phyloP scores from a whole-genome alignment of 2,888 invertebrate species.

The Matsumyia berberina region DNA sequence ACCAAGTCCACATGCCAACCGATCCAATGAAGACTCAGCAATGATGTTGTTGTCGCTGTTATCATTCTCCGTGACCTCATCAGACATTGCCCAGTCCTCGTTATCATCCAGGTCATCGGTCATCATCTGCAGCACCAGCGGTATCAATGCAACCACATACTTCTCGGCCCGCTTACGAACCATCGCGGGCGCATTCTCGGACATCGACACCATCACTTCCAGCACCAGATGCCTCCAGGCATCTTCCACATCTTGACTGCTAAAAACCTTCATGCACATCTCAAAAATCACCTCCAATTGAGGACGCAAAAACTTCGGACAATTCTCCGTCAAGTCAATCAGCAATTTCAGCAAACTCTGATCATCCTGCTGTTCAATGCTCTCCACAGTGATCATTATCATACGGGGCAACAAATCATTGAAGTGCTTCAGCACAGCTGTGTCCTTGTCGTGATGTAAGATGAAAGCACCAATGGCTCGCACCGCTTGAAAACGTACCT shows the following conservation, averaged over 20 bases:
- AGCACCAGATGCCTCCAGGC: slow-evolving; percentile 95
- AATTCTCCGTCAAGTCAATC: slow-evolving; percentile 96
- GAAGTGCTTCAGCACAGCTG: slow-evolving; percentile 94
- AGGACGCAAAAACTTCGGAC: slow-evolving; percentile 95
- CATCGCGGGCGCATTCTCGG: slow-evolving; percentile 98
- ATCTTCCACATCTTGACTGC: slow-evolving; percentile 89
- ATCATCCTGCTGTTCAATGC: slow-evolving; percentile 93
- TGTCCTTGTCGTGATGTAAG: slow-evolving; percentile 93
- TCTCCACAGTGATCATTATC: slow-evolving; percentile 90
- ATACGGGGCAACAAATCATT: slow-evolving; percentile 92
- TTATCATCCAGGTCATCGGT: slow-evolving; percentile 97
- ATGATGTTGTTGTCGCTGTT: slow-evolving; percentile 97
- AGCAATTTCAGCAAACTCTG: slow-evolving; percentile 96
- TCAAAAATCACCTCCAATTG: slow-evolving; percentile 94
- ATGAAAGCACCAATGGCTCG: slow-evolving; percentile 95
- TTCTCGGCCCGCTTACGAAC: slow-evolving; percentile 95
- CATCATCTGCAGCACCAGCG: slow-evolving; percentile 96
- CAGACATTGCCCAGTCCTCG: slow-evolving; percentile 93
- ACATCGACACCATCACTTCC: slow-evolving; percentile 91
- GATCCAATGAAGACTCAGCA: slow-evolving; percentile 98
- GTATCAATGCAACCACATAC: slow-evolving; percentile 92
- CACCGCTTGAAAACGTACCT: slow-evolving; percentile 92
- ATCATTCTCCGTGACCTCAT: slow-evolving; percentile 96
- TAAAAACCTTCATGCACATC: slow-evolving; percentile 93
- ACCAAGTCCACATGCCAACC: slow-evolving; percentile 98